Percentiles rank a stretch among this genome's conserved stretches.
phyloP scores from a whole-genome alignment of 2,888 invertebrate species.

The Tribolium freemani region DNA sequence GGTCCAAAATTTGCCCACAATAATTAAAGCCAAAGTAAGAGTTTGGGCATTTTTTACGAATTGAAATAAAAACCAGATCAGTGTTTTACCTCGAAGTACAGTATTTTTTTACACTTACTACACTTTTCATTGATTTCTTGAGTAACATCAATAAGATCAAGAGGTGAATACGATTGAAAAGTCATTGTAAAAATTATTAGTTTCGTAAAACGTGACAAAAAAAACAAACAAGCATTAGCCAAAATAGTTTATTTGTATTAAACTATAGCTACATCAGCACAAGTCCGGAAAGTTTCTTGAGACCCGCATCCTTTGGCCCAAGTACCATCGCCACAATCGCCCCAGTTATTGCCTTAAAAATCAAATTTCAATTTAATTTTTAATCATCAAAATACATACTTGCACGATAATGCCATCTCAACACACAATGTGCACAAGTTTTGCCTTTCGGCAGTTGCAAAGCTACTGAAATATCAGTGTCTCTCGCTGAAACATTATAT shows the following conservation, averaged over 20 bases:
- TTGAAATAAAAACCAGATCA: too few species aligned
- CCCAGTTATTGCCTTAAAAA: slow-evolving; percentile 59
- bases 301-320: slow-evolving; percentile 61
- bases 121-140: too few species aligned
- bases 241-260: background rate
- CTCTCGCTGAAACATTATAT: slow-evolving; percentile 52
- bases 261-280: slow-evolving; percentile 60
- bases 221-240: background rate
- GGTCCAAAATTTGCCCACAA: too few species aligned
- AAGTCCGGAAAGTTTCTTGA: slow-evolving; percentile 63
- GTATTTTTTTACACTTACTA: too few species aligned
- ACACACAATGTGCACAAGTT: slow-evolving; percentile 66
- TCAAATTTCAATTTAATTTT: slow-evolving; percentile 47
- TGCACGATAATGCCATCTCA: slow-evolving; percentile 65
- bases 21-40: too few species aligned
- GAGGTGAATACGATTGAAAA: too few species aligned
- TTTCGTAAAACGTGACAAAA: background rate
- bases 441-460: slow-evolving; percentile 64
- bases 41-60: too few species aligned
- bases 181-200: too few species aligned
- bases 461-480: slow-evolving; percentile 53
- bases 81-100: too few species aligned
- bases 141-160: too few species aligned
- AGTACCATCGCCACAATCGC: slow-evolving; percentile 58
- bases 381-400: background rate